Evolutionary conservation across 2,113 vertebrate species (phyloP).

Genomic region (Buteo buteo): DNA sequence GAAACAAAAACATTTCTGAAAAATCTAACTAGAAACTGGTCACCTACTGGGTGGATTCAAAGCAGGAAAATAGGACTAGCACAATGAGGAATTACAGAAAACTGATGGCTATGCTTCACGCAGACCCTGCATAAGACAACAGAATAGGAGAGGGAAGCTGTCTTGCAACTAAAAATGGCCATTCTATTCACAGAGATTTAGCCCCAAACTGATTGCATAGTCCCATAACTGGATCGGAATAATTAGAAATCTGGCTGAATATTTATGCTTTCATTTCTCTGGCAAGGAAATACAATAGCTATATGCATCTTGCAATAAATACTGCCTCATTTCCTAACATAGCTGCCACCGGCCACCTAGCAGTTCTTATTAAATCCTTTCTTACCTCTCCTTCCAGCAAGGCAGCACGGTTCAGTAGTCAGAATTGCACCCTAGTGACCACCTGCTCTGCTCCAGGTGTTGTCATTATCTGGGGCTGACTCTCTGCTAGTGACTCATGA

Average conservation of each 20-base stretch:
- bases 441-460: fast-evolving
- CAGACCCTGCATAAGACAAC: not conserved
- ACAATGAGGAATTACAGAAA: not conserved
- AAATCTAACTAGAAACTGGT: not conserved
- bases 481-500: not conserved
- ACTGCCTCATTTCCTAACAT: not conserved
- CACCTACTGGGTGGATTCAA: not conserved
- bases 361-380: not conserved
- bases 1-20: not conserved
- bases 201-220: not conserved
- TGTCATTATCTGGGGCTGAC: not conserved
- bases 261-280: not conserved
- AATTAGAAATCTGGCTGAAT: not conserved
- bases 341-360: not conserved
- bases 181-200: not conserved
- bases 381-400: not conserved
- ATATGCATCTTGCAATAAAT: not conserved
- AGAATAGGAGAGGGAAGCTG: not conserved
- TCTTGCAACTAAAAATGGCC: not conserved
- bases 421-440: not conserved
- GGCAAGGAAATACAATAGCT: not conserved
- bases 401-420: not conserved
- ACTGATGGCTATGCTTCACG: not conserved
- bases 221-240: not conserved
- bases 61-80: not conserved